phyloP scores from a whole-genome alignment of 2,113 vertebrate species.

The Hiodon tergisus region DNA sequence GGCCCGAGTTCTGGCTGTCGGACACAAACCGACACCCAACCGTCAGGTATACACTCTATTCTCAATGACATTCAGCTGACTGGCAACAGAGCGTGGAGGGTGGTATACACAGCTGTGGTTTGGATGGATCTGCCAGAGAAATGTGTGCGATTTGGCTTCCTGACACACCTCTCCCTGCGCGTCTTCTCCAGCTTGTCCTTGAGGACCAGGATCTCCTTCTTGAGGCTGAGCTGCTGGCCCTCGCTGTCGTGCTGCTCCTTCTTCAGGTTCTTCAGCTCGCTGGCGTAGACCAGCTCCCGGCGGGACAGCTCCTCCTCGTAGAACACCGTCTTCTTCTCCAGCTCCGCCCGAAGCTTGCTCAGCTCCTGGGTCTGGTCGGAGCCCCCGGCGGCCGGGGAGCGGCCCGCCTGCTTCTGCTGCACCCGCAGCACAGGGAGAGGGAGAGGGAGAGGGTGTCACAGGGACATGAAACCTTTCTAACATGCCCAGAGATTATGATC shows the following conservation, averaged over 20 bases:
- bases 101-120: too few species aligned
- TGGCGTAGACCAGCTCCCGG: constrained; percentile 77
- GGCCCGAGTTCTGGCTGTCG: too few species aligned
- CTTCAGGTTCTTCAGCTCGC: constrained; percentile 82
- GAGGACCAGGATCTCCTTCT: constrained; percentile 92
- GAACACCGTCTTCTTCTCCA: constrained; percentile 87
- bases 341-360: constrained; percentile 78
- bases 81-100: too few species aligned
- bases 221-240: constrained; percentile 85
- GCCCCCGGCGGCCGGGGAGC: constrained; percentile 66
- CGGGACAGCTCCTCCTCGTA: constrained; percentile 86
- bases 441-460: too few species aligned
- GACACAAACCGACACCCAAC: too few species aligned
- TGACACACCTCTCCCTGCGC: constrained; percentile 78
- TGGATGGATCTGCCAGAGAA: too few species aligned
- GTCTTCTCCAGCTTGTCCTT: constrained; percentile 97
- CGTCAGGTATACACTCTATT: too few species aligned
- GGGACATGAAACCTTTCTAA: too few species aligned
- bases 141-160: not conserved
- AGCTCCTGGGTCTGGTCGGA: constrained; percentile 87
- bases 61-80: too few species aligned
- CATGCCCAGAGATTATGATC: not conserved
- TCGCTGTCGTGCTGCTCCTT: constrained; percentile 91
- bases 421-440: constrained; percentile 3
- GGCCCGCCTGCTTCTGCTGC: constrained; percentile 80